Evolutionary conservation across 2,113 vertebrate genomes (phyloP), one percentile per base, ranked within the genome.

Genomic region (Mionectes macconnelli): DNA sequence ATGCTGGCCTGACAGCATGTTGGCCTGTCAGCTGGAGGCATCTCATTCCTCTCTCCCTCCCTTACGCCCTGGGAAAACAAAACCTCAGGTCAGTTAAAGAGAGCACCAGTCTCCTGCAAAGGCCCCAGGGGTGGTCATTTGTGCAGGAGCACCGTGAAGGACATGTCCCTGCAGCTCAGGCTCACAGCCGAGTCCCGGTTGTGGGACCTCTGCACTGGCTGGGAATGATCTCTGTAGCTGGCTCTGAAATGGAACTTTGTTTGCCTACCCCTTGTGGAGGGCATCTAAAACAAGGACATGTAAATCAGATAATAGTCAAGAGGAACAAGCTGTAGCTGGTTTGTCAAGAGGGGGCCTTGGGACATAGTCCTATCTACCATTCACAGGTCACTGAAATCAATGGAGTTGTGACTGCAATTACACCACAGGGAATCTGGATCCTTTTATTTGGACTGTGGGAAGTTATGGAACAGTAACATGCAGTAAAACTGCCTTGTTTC

Each of bases 351-450:
- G 67, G 86, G 68, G 84, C 82, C 75, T 90, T 81, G 79, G 64
- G 73, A 73, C 57, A 53, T 20, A 39, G 64, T 73, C 88, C 83
- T 84, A 44, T 49, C 90, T 94, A 85, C 89, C 66, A 52, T 94
- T 95, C 80, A 89, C 95, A 96, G 83, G 91, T 96, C 94, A 93
- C 73, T 93, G 92, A 55, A 90, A 87, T 93, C 92, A 82, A 44
- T 56, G 73, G 76, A 84, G 49, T 31, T 87, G 73, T 92, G 94
- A 27, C 64, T 88, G 76, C 66, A 94, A 64, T 95, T 95, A 72
- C n/a, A 70, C 52, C 76, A 70, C 64, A 19, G 93, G 72, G 76
- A 87, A 81, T 68, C 67, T 68, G 68, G 28, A 72, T 92, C 31
- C 19, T 89, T 76, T 89, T 78, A 62, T 52, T 79, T 87, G 53